phyloP scores from a whole-genome alignment of 2,888 invertebrate species.

The Alloscopus bannaensis region DNA sequence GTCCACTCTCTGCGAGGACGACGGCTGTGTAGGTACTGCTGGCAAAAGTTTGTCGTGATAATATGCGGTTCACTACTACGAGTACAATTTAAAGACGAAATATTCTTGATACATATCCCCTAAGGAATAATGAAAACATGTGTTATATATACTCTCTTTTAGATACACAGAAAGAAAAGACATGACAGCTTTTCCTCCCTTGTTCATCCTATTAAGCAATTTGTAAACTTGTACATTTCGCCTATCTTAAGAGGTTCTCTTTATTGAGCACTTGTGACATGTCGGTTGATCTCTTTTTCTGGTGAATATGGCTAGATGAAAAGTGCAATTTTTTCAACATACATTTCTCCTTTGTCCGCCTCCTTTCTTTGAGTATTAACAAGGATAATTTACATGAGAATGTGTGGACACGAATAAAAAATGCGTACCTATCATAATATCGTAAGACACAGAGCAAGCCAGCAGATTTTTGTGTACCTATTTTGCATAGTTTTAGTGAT shows the following conservation, averaged over 20 bases:
- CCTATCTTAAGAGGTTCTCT: neutral
- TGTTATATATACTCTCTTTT: too few species aligned
- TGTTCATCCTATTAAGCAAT: neutral
- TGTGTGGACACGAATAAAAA: neutral
- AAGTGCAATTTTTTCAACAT: constrained; percentile 44
- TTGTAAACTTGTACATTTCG: constrained; percentile 6
- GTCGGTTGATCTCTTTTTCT: constrained; percentile 44
- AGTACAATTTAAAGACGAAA: neutral
- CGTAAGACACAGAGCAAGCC: neutral
- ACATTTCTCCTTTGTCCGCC: constrained; percentile 32
- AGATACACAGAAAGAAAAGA: too few species aligned
- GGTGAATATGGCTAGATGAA: constrained; percentile 32
- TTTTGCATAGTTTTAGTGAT: constrained; percentile 22
- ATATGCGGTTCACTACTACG: neutral
- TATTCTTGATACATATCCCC: neutral
- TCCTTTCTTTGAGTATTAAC: neutral
- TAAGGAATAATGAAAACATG: neutral
- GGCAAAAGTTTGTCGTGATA: too few species aligned
- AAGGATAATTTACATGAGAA: neutral
- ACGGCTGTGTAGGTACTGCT: neutral
- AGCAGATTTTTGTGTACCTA: neutral
- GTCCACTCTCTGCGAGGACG: neutral
- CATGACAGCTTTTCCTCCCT: too few species aligned
- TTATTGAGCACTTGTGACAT: neutral
- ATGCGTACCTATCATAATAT: neutral